Percentiles rank a stretch among this genome's conserved stretches.
Evolutionary conservation across 2,888 invertebrate species (phyloP).

Genomic region (Pelosia muscerda): DNA sequence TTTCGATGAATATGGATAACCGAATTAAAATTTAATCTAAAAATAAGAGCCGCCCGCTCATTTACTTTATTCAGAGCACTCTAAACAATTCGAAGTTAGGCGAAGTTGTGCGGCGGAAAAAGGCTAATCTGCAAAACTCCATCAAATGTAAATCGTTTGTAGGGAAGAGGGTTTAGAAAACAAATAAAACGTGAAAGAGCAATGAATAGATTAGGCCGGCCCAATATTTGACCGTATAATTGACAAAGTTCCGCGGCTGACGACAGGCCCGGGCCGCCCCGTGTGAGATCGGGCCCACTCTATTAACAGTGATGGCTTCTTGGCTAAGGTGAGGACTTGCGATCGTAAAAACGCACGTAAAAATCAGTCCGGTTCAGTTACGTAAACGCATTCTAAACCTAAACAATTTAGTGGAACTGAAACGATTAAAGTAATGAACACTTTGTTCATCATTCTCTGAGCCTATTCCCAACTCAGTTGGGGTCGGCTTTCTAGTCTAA

Average conservation of each 20-base stretch:
- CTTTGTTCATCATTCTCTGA: no score
- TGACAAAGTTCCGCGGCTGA: constrained; percentile 58
- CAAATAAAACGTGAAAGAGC: constrained; percentile 59
- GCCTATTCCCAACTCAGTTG: no score
- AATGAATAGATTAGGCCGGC: constrained; percentile 65
- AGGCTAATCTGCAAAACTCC: constrained; percentile 56
- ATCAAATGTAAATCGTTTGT: constrained; percentile 60
- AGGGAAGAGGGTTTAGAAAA: constrained; percentile 54
- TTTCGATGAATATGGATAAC: constrained; percentile 36
- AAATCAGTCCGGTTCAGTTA: not conserved
- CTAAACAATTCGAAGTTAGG: constrained; percentile 55
- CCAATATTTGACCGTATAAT: constrained; percentile 65
- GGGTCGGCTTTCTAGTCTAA: no score
- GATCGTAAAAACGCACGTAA: no score
- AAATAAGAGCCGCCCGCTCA: constrained; percentile 35
- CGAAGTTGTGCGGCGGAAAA: constrained; percentile 47
- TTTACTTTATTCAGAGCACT: constrained; percentile 45
- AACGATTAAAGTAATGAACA: not conserved
- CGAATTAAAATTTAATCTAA: constrained; percentile 31
- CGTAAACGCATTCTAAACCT: not conserved
- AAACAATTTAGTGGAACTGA: not conserved
- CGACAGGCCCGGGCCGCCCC: not conserved
- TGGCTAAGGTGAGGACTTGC: no score
- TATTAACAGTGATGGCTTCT: not conserved
- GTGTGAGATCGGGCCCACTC: not conserved